phyloP scores from a whole-genome alignment of 2,113 vertebrate species.

The Perca flavescens region DNA sequence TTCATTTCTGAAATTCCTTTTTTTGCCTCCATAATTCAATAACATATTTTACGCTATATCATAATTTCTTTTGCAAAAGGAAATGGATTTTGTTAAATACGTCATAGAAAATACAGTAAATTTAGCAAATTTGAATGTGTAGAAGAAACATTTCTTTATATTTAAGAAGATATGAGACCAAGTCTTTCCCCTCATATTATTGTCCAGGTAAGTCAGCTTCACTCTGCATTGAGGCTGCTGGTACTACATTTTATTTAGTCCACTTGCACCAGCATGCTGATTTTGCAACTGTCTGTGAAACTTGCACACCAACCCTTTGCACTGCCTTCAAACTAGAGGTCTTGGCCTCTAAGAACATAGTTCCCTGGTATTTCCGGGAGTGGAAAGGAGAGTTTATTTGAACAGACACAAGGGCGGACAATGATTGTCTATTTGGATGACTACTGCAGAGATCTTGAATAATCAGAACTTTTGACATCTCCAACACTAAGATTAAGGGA shows the following conservation, averaged over 20 bases:
- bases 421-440: neutral
- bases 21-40: conserved; percentile 10
- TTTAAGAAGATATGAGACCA: conserved; percentile 10
- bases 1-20: neutral
- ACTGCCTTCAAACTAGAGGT: conserved; percentile 25
- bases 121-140: neutral
- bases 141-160: conserved; percentile 8
- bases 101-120: conserved; percentile 17
- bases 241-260: neutral
- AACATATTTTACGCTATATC: conserved; percentile 11
- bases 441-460: neutral
- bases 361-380: neutral
- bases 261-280: neutral
- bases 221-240: neutral
- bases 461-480: neutral
- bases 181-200: neutral
- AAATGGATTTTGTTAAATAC: conserved; percentile 27
- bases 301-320: conserved; percentile 12
- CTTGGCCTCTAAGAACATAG: conserved; percentile 20
- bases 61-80: neutral
- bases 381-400: neutral
- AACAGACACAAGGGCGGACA: neutral
- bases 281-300: conserved; percentile 10
- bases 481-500: neutral
- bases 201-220: conserved; percentile 3